Base-by-base conservation (phyloP, 2,797 vertebrate genomes). In the Rhinophrynus dorsalis region DNA sequence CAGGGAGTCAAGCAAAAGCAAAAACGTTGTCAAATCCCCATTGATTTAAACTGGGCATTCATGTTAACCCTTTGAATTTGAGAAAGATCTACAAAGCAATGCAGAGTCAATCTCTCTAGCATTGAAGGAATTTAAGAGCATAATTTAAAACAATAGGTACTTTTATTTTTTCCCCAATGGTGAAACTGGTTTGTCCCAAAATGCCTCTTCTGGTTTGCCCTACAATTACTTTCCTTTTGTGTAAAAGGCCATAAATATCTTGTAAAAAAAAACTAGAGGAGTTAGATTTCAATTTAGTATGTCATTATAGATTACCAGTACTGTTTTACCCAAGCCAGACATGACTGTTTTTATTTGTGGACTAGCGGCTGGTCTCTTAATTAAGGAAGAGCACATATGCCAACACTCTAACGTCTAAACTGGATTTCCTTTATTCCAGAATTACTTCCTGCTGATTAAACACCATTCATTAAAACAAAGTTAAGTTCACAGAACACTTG, bases 361-460 rank as follows among this genome's bases (percentile, higher is more conserved):
- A 38, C 29, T 38, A 67, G 47, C 29, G 47, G 18, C 42, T 30
- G 15, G 21, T 35, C 48, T 38, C 42, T 17, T 57, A 67, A 67
- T 57, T 67, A 67, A 67, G 29, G 38, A 26, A 59, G 23, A 59
- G 42, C 27, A 21, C 35, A n/a, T 68, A 29, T 5, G 9, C 20
- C 29, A 47, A 35, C 18, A 26, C 15, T 21, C 29, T 2, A 52
- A 45, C 33, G 51, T 58, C 15, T 50, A 48, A 59, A 59, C 44
- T 29, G 15, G 26, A 59, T 54, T n/a, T 50, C 56, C 45, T 59
- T 68, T 68, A 68, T 68, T 59, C 42, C 56, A 51, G 18, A 68
- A 59, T 68, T 59, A 67, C 42, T 67, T 67, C 30, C 20, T 58
- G 42, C 42, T 67, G 64, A 67, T 67, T 45, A 58, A 67, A 54